phyloP scores from a whole-genome alignment of 2,888 invertebrate genomes.

The Sphecodes monilicornis region DNA sequence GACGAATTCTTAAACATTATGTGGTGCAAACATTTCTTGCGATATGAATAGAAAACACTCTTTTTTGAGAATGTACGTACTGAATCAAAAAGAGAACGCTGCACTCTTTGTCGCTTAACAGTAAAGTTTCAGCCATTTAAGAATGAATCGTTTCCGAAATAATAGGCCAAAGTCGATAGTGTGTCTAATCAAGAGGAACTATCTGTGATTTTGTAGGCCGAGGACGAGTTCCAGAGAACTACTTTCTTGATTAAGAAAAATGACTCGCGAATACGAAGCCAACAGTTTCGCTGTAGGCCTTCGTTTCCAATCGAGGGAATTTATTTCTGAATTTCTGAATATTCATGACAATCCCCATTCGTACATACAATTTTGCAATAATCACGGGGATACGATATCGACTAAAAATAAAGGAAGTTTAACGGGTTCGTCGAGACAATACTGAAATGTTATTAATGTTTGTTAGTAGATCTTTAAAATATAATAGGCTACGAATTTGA shows the following conservation, averaged over 20 bases:
- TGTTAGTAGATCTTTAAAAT: no score
- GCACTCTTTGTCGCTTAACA: background rate
- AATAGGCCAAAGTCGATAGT: conserved; percentile 4
- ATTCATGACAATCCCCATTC: background rate
- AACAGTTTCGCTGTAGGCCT: background rate
- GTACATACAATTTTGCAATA: no score
- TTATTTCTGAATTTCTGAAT: background rate
- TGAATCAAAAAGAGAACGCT: background rate
- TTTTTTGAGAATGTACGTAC: background rate
- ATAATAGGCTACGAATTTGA: no score
- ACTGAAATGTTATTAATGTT: no score
- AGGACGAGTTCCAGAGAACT: background rate
- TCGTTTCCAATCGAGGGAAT: background rate
- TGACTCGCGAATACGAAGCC: background rate
- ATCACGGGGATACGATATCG: no score
- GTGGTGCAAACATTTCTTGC: background rate
- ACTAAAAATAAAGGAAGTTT: no score
- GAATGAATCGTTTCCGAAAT: background rate
- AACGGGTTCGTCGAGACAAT: no score
- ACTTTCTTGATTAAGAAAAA: background rate
- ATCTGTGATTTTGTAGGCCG: conserved; percentile 2
- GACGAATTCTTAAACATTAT: background rate
- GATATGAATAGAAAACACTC: background rate
- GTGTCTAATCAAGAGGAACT: background rate
- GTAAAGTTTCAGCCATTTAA: background rate